Conservation (phyloP, 2,797 vertebrate species). For the Calcarius lapponicus region DNA sequence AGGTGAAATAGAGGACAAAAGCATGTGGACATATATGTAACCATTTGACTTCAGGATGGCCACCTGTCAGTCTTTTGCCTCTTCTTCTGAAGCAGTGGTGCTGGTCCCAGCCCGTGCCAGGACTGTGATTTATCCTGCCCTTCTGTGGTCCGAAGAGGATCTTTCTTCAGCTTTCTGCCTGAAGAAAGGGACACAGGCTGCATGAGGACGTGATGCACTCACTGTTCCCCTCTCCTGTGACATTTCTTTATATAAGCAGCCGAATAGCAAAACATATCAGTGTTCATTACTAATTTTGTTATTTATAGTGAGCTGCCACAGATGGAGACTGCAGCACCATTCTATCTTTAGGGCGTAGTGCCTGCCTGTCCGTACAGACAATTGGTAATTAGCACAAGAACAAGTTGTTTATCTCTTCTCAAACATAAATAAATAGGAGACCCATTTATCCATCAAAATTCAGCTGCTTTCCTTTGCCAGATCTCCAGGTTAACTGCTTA, state of each 20-base stretch:
- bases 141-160: neutral
- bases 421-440: constrained; percentile 42
- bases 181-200: neutral
- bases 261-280: neutral
- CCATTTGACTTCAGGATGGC: neutral
- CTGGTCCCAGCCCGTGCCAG: neutral
- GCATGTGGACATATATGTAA: neutral
- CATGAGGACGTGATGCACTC: neutral
- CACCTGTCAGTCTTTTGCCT: neutral
- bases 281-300: constrained; percentile 48
- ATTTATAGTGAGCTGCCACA: constrained; percentile 57
- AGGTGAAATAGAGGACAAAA: neutral
- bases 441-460: constrained; percentile 28
- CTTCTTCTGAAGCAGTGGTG: neutral
- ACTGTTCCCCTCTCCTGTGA: neutral
- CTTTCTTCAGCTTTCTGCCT: neutral
- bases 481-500: constrained; percentile 25
- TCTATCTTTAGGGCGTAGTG: constrained; percentile 51
- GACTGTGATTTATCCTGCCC: neutral
- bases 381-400: constrained; percentile 58
- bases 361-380: constrained; percentile 29
- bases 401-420: constrained; percentile 52
- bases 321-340: constrained; percentile 33
- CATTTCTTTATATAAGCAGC: constrained; percentile 18
- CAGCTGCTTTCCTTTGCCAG: neutral